A percentile compares a stretch with the other conserved stretches of the same genome.
Evolutionary conservation across 37 sponge, comb jelly and placozoan genomes (phyloP).

Genomic region (Chondrilla cf. caribensis): DNA sequence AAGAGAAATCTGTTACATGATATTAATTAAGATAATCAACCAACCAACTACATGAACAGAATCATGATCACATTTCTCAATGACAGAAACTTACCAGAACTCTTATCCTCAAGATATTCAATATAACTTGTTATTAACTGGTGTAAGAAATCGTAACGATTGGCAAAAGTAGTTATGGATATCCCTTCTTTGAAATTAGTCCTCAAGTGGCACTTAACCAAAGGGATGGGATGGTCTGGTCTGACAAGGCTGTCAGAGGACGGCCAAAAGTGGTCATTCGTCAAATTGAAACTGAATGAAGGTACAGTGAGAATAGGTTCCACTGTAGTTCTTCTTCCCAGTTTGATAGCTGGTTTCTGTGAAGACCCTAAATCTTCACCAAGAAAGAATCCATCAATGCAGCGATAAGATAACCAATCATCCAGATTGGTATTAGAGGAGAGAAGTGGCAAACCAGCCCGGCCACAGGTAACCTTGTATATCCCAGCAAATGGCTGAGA

Average conservation of each 20-base stretch:
- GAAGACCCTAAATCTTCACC: conserved; percentile 18
- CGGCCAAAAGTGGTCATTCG: conserved; percentile 85
- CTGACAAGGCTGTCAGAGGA: not conserved
- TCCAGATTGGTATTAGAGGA: conserved; percentile 25
- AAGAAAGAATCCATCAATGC: conserved; percentile 39
- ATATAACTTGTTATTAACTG: conserved; percentile 76
- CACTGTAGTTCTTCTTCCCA: conserved; percentile 37
- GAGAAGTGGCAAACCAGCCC: conserved; percentile 36
- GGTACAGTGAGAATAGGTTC: conserved; percentile 66
- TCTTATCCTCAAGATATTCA: conserved; percentile 63
- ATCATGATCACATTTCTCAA: too few species aligned
- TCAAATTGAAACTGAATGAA: conserved; percentile 51
- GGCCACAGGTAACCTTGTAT: conserved; percentile 51
- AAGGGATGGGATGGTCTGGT: conserved; percentile 7
- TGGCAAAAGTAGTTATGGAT: conserved; percentile 81
- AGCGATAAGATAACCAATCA: conserved; percentile 67
- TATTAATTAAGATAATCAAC: too few species aligned
- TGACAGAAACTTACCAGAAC: too few species aligned
- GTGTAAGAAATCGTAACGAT: conserved; percentile 92
- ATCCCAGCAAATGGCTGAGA: conserved; percentile 38
- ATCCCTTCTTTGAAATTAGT: conserved; percentile 64
- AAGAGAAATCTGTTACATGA: too few species aligned
- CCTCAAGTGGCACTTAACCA: conserved; percentile 68
- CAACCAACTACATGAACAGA: too few species aligned
- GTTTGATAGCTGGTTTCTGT: not conserved